phyloP scores from a whole-genome alignment of 1,140 invertebrate species.

The Cardiocondyla obscurior region DNA sequence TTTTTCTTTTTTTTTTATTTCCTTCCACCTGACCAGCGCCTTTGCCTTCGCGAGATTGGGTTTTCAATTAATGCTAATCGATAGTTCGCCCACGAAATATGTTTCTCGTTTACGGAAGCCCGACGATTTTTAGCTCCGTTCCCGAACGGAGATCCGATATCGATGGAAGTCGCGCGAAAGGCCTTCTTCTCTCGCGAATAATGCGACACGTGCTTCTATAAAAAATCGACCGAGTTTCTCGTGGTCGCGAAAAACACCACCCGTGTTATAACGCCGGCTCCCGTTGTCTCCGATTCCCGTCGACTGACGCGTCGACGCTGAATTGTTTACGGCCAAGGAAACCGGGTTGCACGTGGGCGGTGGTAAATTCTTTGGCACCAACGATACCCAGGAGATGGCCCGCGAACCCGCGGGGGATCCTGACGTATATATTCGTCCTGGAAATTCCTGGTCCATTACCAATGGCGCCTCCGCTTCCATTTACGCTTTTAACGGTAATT shows the following conservation, averaged over 20 bases:
- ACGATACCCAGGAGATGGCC: neutral
- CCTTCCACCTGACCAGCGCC: neutral
- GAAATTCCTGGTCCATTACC: conserved; percentile 1
- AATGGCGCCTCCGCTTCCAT: neutral
- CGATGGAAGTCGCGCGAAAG: conserved; percentile 3
- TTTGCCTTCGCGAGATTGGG: neutral
- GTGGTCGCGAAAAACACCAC: neutral
- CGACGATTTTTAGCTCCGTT: conserved; percentile 17
- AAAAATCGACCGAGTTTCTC: conserved; percentile 15
- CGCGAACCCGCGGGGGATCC: neutral
- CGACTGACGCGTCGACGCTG: neutral
- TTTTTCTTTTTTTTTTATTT: too few relatives aligned
- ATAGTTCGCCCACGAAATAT: conserved; percentile 18
- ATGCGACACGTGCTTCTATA: conserved; percentile 5
- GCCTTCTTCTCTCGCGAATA: neutral
- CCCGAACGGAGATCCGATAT: conserved; percentile 27
- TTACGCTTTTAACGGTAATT: conserved; percentile 37
- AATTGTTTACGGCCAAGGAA: conserved; percentile 15
- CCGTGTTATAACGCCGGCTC: neutral
- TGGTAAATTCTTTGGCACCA: neutral
- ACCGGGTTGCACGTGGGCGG: neutral
- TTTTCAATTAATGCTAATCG: conserved; percentile 43
- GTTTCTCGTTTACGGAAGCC: conserved; percentile 6
- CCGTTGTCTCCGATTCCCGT: neutral
- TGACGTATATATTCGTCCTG: neutral